Evolutionary conservation across 2,113 vertebrate species (phyloP), one percentile per base, ranked within the genome.

Genomic region (Tenrec ecaudatus): DNA sequence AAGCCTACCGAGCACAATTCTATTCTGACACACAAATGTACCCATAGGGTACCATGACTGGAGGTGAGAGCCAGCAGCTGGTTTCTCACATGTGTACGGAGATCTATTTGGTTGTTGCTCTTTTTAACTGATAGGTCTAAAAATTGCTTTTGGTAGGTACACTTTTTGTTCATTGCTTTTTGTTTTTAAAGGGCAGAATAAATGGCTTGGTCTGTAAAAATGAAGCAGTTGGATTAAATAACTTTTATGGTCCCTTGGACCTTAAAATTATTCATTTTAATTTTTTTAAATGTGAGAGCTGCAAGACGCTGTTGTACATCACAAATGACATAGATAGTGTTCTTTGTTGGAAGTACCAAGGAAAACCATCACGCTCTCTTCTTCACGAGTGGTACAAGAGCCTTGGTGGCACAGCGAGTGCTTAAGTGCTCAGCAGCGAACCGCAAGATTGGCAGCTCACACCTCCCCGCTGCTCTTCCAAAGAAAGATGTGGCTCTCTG

Each of bases 201-300:
- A 64, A 84, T 53, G 3, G 80, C 75, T 66, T 86, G 47, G 83
- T 64, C 58, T 95, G 22, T 73, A 82, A 79, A 79, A 95, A 81
- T 79, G 92, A 88, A 92, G 43, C 57, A 89, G 82, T 53, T 85
- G 27, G 38, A 87, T 91, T 71, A 95, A 89, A 95, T 71, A 91
- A 86, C 80, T 57, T 86, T 64, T 79, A 62, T 62, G 23, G 91
- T 75, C 79, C 40, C 60, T 92, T 62, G 43, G 71, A 53, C 25
- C 76, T 91, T 84, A 82, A 96, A 95, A 95, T 38, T 71, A 43
- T 94, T 53, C 17, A 38, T 15, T 88, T 82, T 33, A 86, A 20
- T 79, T 93, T 87, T 91, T 83, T 58, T 82, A 17, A 79, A n/a
- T 4, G 88, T 90, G 57, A 80, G 53, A 78, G 19, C 29, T 68